Evolutionary conservation across 2,888 invertebrate genomes (phyloP).

Genomic region (Agrochola macilenta): DNA sequence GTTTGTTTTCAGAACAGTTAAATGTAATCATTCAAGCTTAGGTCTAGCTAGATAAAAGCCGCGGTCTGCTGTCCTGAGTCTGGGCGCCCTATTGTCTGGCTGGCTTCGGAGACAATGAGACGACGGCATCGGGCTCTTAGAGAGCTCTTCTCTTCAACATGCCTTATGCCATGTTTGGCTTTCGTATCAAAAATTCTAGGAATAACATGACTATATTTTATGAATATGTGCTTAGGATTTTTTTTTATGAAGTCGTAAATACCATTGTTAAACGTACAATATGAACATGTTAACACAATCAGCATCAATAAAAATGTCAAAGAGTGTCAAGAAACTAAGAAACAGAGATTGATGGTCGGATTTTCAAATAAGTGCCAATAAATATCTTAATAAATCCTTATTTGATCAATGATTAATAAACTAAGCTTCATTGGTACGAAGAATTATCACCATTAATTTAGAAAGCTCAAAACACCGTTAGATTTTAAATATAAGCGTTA

Average conservation of each 20-base stretch:
- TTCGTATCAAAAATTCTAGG: slow-evolving; percentile 11
- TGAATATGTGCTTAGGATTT: background rate
- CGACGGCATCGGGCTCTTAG: slow-evolving; percentile 30
- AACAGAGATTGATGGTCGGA: background rate
- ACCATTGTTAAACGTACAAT: background rate
- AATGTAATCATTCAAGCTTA: slow-evolving; percentile 50
- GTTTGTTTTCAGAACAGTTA: slow-evolving; percentile 19
- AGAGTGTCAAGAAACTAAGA: background rate
- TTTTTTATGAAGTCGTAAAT: background rate
- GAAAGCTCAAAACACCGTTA: background rate
- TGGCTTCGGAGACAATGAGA: slow-evolving; percentile 55
- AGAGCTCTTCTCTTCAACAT: slow-evolving; percentile 40
- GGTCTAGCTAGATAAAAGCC: slow-evolving; percentile 52
- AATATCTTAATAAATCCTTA: too few species aligned
- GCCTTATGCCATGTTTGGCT: slow-evolving; percentile 22
- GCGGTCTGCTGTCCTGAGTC: slow-evolving; percentile 55
- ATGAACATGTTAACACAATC: background rate
- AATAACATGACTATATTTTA: background rate
- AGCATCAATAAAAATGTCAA: background rate
- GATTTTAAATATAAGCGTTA: background rate
- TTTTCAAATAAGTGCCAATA: background rate
- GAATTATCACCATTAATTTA: too few species aligned
- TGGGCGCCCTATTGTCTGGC: slow-evolving; percentile 64
- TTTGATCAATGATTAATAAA: slow-evolving; percentile 2
- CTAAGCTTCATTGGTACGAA: background rate